phyloP scores from a whole-genome alignment of 2,888 invertebrate species.

The Apodemia zela region DNA sequence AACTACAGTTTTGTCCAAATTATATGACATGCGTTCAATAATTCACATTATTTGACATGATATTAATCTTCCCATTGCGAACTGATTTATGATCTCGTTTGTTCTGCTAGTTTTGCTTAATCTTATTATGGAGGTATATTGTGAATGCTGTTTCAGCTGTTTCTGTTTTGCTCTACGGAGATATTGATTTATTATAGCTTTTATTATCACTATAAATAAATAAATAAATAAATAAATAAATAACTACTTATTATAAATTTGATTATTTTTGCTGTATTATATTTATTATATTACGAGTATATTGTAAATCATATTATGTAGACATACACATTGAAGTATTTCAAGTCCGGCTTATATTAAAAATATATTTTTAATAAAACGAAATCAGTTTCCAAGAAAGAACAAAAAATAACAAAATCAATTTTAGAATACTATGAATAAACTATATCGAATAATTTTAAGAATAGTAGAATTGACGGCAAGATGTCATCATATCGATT shows the following conservation, averaged over 20 bases:
- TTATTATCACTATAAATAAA: too few species aligned
- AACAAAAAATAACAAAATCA: not conserved
- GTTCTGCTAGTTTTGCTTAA: not conserved
- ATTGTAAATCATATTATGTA: too few species aligned
- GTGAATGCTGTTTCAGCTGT: too few species aligned
- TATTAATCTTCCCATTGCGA: not conserved
- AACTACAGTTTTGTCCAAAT: not conserved
- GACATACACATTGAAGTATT: not conserved
- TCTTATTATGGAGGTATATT: too few species aligned
- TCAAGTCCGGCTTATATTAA: not conserved
- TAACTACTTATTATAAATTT: too few species aligned
- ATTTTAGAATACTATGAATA: not conserved
- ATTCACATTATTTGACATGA: not conserved
- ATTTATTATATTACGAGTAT: too few species aligned
- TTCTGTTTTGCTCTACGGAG: too few species aligned
- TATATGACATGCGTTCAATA: not conserved
- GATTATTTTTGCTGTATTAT: too few species aligned
- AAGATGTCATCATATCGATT: conserved; percentile 50
- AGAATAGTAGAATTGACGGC: conserved; percentile 35
- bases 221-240: too few species aligned
- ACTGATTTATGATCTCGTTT: not conserved
- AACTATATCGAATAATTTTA: conserved; percentile 34
- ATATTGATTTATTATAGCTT: too few species aligned
- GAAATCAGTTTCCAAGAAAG: too few species aligned
- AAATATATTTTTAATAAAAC: not conserved